Percentiles rank a stretch among this genome's conserved stretches.
Conservation (phyloP, 2,113 vertebrate genomes). For the Ranitomeya variabilis region DNA sequence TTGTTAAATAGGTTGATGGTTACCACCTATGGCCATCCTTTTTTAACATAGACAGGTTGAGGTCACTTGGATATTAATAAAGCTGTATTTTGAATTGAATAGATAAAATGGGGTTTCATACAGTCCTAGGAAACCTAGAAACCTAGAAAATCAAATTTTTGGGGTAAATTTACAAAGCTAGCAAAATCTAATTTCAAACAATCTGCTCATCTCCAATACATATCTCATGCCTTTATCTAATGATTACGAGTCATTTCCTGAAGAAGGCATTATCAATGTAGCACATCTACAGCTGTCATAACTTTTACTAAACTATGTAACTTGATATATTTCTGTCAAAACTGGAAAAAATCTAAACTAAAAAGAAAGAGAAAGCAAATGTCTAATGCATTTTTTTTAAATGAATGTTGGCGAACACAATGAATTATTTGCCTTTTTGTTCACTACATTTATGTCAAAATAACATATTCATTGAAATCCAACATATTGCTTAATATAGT, state of each 20-base stretch:
- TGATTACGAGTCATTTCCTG: not conserved
- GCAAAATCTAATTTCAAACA: no score
- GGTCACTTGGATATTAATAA: no score
- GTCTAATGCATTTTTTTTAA: not conserved
- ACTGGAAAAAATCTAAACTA: not conserved
- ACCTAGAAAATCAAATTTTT: no score
- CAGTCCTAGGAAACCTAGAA: no score
- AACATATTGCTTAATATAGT: not conserved
- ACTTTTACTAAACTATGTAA: not conserved
- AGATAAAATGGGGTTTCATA: no score
- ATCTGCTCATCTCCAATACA: no score
- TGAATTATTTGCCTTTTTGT: not conserved
- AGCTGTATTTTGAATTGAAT: no score
- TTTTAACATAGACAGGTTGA: no score
- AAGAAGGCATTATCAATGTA: not conserved
- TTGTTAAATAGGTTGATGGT: no score
- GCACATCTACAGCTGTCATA: slow-evolving; percentile 9
- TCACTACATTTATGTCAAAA: not conserved
- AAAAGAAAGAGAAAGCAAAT: not conserved
- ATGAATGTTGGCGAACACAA: not conserved
- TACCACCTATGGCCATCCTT: no score
- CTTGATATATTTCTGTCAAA: slow-evolving; percentile 16
- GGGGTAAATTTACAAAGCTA: no score
- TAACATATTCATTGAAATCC: not conserved
- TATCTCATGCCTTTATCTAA: not conserved